Percentiles rank a stretch among this genome's conserved stretches.
These are phyloP conservation scores for Colistium nudipinnis DNA, from an alignment of 2,113 vertebrate species.

Conservation along the genomic window DNA sequence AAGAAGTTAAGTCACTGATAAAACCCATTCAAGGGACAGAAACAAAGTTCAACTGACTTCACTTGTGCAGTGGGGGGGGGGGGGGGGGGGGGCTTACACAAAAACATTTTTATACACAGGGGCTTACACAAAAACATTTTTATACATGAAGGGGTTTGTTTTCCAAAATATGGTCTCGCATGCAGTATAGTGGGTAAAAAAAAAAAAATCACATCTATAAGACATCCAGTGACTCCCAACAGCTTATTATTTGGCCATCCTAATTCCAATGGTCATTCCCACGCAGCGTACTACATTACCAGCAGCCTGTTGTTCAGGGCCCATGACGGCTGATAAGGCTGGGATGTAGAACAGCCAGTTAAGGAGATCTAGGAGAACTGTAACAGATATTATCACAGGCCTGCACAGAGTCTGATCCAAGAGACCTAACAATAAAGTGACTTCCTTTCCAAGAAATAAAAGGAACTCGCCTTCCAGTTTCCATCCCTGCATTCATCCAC, in stretches of 20 bases:
- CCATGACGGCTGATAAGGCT: constrained; percentile 48
- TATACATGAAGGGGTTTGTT: too few relatives aligned
- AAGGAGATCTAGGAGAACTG: constrained; percentile 58
- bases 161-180: constrained; percentile 33
- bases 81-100: background rate
- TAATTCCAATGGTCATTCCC: constrained; percentile 2
- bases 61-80: background rate
- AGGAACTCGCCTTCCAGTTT: constrained; percentile 54
- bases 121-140: background rate
- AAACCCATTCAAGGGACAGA: constrained; percentile 71
- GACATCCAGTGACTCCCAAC: constrained; percentile 25
- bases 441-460: constrained; percentile 64
- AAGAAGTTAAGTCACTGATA: constrained; percentile 72
- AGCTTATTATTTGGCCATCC: constrained; percentile 1
- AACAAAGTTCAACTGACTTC: constrained; percentile 76
- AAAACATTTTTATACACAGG: too few relatives aligned
- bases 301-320: constrained; percentile 50
- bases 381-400: constrained; percentile 53
- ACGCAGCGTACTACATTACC: background rate
- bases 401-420: constrained; percentile 53
- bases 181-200: background rate
- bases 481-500: constrained; percentile 38
- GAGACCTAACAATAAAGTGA: constrained; percentile 61
- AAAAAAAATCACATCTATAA: background rate
- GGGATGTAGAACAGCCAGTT: constrained; percentile 53